These are phyloP conservation scores for Linnaemya vulpina DNA, from an alignment of 2,888 invertebrate species.

Conservation along the genomic window DNA sequence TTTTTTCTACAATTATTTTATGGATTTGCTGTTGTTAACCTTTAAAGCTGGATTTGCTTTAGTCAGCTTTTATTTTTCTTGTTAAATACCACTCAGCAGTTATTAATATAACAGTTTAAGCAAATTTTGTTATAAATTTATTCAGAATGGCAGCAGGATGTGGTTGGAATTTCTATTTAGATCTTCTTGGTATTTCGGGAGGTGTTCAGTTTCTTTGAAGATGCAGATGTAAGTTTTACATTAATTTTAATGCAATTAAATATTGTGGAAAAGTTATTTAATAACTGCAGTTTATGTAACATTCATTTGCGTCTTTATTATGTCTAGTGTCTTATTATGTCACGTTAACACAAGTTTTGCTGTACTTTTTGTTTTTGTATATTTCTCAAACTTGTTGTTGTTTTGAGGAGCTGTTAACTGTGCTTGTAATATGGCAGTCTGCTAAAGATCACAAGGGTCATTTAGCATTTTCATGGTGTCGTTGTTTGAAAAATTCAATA, in stretches of 20 bases:
- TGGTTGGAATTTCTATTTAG: constrained; percentile 25
- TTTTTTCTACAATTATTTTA: constrained; percentile 44
- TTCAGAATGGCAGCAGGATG: constrained; percentile 51
- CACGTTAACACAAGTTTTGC: constrained; percentile 59
- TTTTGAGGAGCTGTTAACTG: constrained; percentile 48
- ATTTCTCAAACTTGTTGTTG: not conserved
- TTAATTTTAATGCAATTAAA: constrained; percentile 36
- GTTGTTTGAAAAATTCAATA: not conserved
- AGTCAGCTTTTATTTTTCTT: not conserved
- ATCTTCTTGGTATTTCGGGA: constrained; percentile 53
- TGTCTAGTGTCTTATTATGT: constrained; percentile 59
- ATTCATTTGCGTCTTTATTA: constrained; percentile 59
- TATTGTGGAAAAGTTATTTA: constrained; percentile 1
- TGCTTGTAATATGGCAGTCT: constrained; percentile 58
- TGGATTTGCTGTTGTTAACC: constrained; percentile 65
- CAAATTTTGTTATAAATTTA: constrained; percentile 31
- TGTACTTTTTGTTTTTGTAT: no score
- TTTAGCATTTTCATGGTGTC: constrained; percentile 44
- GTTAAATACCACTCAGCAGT: constrained; percentile 55
- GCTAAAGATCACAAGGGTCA: constrained; percentile 68
- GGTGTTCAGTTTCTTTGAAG: no score
- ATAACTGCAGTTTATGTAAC: constrained; percentile 49
- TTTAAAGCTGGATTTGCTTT: constrained; percentile 48
- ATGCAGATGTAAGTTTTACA: no score
- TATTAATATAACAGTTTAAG: constrained; percentile 32